phyloP scores from a whole-genome alignment of 1,140 invertebrate genomes.

The Chelonus insularis region DNA sequence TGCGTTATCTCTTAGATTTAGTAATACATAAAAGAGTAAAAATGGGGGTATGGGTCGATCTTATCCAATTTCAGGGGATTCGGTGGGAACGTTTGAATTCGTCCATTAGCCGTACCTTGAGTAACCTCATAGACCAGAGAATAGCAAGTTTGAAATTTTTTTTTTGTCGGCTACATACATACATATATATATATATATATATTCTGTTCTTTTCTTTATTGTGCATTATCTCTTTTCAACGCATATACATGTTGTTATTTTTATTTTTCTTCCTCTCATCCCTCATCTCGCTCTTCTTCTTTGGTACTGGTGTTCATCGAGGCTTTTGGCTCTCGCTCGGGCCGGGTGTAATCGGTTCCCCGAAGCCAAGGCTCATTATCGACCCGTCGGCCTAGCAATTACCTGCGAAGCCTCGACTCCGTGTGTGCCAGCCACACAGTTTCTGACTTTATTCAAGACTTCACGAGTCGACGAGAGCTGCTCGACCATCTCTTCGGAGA shows the following conservation, averaged over 20 bases:
- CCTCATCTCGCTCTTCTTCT: conserved; percentile 11
- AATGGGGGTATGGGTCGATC: conserved; percentile 5
- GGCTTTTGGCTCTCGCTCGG: conserved; percentile 56
- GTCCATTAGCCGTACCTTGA: conserved; percentile 24
- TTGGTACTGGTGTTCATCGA: conserved; percentile 16
- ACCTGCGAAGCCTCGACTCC: conserved; percentile 55
- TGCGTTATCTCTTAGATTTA: conserved; percentile 1
- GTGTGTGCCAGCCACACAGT: conserved; percentile 35
- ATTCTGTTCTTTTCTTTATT: conserved; percentile 14
- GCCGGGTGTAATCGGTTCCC: conserved; percentile 60
- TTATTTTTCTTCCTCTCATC: conserved; percentile 8
- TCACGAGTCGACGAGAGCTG: no score
- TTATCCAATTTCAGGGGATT: conserved; percentile 27
- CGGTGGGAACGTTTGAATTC: conserved; percentile 29
- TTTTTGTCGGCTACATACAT: background rate
- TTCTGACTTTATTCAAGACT: conserved; percentile 15
- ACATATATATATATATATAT: background rate
- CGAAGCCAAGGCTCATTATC: conserved; percentile 62
- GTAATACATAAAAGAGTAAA: conserved; percentile 3
- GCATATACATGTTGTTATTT: background rate
- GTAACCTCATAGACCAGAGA: conserved; percentile 24
- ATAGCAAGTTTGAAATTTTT: conserved; percentile 4
- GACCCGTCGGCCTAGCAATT: conserved; percentile 62
- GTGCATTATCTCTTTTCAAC: conserved; percentile 7
- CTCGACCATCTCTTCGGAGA: no score